Base-by-base conservation (phyloP, 2,113 vertebrate genomes). In the Atlantisia rogersi region DNA sequence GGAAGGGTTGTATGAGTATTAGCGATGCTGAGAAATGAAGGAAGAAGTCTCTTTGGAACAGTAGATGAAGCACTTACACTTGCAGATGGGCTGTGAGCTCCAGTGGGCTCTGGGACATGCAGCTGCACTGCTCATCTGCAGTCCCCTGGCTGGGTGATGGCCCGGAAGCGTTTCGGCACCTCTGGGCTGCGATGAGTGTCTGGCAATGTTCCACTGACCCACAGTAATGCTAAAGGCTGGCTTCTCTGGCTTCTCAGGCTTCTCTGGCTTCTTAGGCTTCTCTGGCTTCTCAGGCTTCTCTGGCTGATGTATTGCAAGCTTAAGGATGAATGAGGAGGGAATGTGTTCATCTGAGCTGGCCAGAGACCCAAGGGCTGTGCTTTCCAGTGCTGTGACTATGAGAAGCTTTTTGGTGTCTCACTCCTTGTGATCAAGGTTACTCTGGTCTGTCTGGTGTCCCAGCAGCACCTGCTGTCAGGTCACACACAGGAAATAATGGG, bases 211-310 rank as follows among this genome's bases (percentile, higher is more conserved):
- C 52, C n/a, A 1, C 1, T 15, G 69, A 7, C 29, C 24, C 1
- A 3, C 19, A 1, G 50, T 8, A 17, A 9, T 3, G 63, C 21
- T 6, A 4, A 31, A 14, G 59, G 29, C 56, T 80, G 12, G 0
- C 10, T 56, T 12, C 44, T 48, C 16, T 48, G 3, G 39, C 28
- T 6, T 17, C 0, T 2, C 44, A 17, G 18, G 0, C 11, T 55
- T 12, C 44, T 20, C 0, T 2, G 3, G n/a, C 31, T 6, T n/a
- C n/a, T n/a, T n/a, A n/a, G 12, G 0, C 10, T 56, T 12, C 44
- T 48, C 16, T 48, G 3, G 39, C 28, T 6, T 17, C 0, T 2
- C 44, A 17, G 18, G 0, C 11, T 55, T 12, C 44, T 20, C 0
- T 2, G 3, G n/a, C 31, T 6, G 13, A 9, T 22, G 37, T 37